Conservation (phyloP, 2,888 invertebrate species). For the Limulus polyphemus region DNA sequence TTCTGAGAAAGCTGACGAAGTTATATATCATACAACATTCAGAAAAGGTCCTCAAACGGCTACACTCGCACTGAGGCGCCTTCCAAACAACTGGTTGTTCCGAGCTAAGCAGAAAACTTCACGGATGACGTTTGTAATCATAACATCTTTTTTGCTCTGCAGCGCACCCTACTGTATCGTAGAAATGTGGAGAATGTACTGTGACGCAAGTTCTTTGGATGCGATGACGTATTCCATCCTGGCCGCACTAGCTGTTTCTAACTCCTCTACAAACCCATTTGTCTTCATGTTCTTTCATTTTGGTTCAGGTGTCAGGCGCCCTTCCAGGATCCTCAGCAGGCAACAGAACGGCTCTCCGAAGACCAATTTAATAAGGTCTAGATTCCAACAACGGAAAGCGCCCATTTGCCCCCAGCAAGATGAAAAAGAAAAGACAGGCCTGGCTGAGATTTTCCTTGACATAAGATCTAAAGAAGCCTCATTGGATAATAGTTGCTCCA, state of each 20-base stretch:
- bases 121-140: slow-evolving; percentile 37
- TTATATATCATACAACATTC: too few species aligned
- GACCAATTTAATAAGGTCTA: too few species aligned
- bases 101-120: slow-evolving; percentile 37
- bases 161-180: slow-evolving; percentile 34
- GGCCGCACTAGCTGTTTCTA: slow-evolving; percentile 34
- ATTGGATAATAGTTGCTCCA: too few species aligned
- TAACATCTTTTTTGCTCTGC: slow-evolving; percentile 33
- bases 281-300: slow-evolving; percentile 35
- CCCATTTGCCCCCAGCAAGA: too few species aligned
- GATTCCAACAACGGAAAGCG: too few species aligned
- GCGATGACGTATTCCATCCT: slow-evolving; percentile 30
- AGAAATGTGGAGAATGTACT: slow-evolving; percentile 35
- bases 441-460: too few species aligned
- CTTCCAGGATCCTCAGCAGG: too few species aligned
- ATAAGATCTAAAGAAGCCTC: too few species aligned
- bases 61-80: too few species aligned
- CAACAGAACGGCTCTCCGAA: too few species aligned
- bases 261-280: slow-evolving; percentile 35
- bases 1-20: slow-evolving; percentile 31
- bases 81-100: slow-evolving; percentile 26
- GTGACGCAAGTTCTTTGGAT: slow-evolving; percentile 21
- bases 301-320: not conserved
- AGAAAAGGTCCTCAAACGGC: too few species aligned
- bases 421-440: too few species aligned